Evolutionary conservation across 2,113 vertebrate genomes (phyloP), one percentile per base, ranked within the genome.

Genomic region (Gorilla gorilla): DNA sequence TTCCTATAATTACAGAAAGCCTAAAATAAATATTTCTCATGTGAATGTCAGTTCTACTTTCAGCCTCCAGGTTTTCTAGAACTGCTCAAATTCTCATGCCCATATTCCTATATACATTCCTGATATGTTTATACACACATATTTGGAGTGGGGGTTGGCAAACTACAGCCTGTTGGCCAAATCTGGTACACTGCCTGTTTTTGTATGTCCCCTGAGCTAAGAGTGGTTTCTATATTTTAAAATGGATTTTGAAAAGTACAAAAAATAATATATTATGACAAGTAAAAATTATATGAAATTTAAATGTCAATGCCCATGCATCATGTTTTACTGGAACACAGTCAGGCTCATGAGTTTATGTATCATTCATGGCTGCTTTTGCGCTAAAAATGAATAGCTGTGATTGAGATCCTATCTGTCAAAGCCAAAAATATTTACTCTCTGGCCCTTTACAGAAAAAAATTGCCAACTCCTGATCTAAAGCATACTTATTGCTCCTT

Each of bases 1-100:
- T 73, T 10, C 84, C 27, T 84, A 72, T 27, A 82, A 45, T 32
- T 88, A 57, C 38, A 85, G 57, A 55, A 59, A 38, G n/a, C 14
- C 79, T 18, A 2, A 93, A 96, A 59, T 70, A 86, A 95, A 86
- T 97, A 22, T 43, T 95, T n/a, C 17, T 90, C 27, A 61, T 6
- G 27, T 93, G 27, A 91, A 82, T 95, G 22, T 93, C 45, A 75
- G 27, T n/a, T 89, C 59, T 90, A 35, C 86, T 89, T 78, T 89
- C 84, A 45, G 25, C 79, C 43, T 89, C 52, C 22, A 93, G 43
- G 18, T 86, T 59, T 79, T 78, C 52, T 57, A 75, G 50, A 94
- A 72, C 23, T 43, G 23, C 61, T 89, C 5, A 72, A 66, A 18
- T 95, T 97, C 35, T 96, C 35, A 57, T 81, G 35, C 23, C 32